Percentiles rank a stretch among this genome's conserved stretches.
phyloP scores from a whole-genome alignment of 1,140 invertebrate species.

The Acromyrmex heyeri region DNA sequence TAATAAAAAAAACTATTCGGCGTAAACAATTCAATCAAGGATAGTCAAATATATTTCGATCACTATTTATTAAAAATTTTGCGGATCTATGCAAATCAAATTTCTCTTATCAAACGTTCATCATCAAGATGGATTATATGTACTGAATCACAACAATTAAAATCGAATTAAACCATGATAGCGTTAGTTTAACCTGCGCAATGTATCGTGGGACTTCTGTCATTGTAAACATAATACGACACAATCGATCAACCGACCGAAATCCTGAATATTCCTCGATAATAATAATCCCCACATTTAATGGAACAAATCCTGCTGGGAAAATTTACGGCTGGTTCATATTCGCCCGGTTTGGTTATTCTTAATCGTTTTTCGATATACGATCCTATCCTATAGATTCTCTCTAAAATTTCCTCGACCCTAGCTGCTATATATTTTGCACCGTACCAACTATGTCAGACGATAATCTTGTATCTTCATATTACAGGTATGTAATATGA shows the following conservation, averaged over 20 bases:
- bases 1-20: background rate
- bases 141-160: conserved; percentile 60
- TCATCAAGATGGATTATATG: conserved; percentile 44
- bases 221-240: conserved; percentile 70
- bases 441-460: conserved; percentile 46
- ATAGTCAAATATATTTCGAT: conserved; percentile 2
- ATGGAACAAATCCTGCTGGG: conserved; percentile 68
- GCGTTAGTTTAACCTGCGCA: conserved; percentile 51
- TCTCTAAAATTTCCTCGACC: conserved; percentile 49
- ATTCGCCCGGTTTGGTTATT: conserved; percentile 69
- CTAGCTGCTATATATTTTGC: conserved; percentile 35
- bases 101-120: conserved; percentile 23
- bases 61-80: background rate
- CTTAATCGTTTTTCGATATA: conserved; percentile 71
- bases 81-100: background rate
- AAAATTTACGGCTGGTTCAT: conserved; percentile 70
- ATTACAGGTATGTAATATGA: conserved; percentile 53
- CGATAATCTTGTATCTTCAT: conserved; percentile 65
- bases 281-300: conserved; percentile 75
- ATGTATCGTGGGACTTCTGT: conserved; percentile 51
- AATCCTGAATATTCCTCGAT: conserved; percentile 71
- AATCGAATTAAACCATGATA: conserved; percentile 67
- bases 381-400: conserved; percentile 48
- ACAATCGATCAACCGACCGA: conserved; percentile 67
- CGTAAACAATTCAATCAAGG: background rate